Evolutionary conservation across 1,140 invertebrate species (phyloP), one percentile per base, ranked within the genome.

Genomic region (Drosophila triauraria): DNA sequence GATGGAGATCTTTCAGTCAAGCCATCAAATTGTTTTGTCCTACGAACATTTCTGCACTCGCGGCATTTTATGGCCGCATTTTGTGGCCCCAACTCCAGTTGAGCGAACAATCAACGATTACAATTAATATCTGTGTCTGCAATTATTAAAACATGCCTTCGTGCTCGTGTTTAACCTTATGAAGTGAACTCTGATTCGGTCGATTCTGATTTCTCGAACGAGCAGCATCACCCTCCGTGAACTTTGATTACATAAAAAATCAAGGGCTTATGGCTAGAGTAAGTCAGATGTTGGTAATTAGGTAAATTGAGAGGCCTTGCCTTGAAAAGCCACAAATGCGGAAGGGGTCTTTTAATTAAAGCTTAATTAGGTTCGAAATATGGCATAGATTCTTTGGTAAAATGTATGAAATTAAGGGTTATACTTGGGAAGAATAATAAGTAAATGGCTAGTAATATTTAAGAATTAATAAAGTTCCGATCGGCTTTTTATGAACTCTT

Each of bases 1-100:
- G 84, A 88, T 69, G 67, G 61, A 87, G 82, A 67, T 61, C 58
- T 75, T 56, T 74, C 82, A 81, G 74, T 71, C 53, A 72, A 56
- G 50, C 61, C 80, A 72, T 86, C 79, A 82, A 87, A 87, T 87
- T 82, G 70, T 85, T 84, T 77, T 84, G 77, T 80, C 72, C 70
- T 80, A 83, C 23, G 69, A 60, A 23, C 35, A 59, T 42, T 42
- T 59, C 42, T 51, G 54, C 56, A 77, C 15, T 61, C 30, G 47
- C 25, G 13, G 40, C 44, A 42, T 61, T 75, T 75, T 75, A 64
- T 75, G 72, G 40, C 40, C 43, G 40, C 58, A 17, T 57, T 71
- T 64, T 59, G 47, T 56, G 69, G 75, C 15, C 74, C 54, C 75
- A 62, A 74, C 69, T 82, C 65, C 63, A 69, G 71, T 74, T 77